Base-by-base conservation (phyloP, 1,140 invertebrate genomes). In the Hyles vespertilio region DNA sequence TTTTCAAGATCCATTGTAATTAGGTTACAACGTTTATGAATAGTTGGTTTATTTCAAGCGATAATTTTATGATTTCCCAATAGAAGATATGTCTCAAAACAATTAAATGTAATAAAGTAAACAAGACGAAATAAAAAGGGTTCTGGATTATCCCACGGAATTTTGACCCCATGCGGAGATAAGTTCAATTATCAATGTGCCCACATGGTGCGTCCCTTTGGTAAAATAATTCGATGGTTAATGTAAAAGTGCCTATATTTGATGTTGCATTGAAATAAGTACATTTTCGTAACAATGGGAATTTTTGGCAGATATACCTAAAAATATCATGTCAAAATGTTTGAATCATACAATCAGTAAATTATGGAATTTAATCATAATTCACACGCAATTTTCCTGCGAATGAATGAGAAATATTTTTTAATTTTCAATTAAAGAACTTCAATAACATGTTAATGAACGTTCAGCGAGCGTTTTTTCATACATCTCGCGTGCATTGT, bases 151-250 rank as follows among this genome's bases (percentile, higher is more conserved):
- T 56, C 33, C 54, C 54, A 56, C 54, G 54, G 84, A 81, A 76
- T 78, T 83, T 58, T 69, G 77, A 79, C 85, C 85, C 85, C 85
- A 76, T 83, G 72, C 67, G 74, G 76, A 74, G 85, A 84, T 84
- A 81, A 81, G 70, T 73, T 60, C 53, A 70, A 63, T 69, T 63
- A 62, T 61, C 62, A 78, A 83, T 84, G 61, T 74, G 72, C 84
- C 85, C 84, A 81, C 84, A 88, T 88, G 80, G 63, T 64, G 80
- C 72, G 72, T 68, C 76, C 73, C 73, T 76, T 72, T 47, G 32
- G 32, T 34, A 47, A 70, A 69, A 59, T 72, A 8, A 47, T 47
- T 40, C 36, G 36, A 40, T 40, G 36, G 22, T 22, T 22, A 40
- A 40, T 40, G 36, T 40, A 5, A 40, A 40, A 40, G 36, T 40